Conservation (phyloP, 2,113 vertebrate species). For the Aramus guarauna region DNA sequence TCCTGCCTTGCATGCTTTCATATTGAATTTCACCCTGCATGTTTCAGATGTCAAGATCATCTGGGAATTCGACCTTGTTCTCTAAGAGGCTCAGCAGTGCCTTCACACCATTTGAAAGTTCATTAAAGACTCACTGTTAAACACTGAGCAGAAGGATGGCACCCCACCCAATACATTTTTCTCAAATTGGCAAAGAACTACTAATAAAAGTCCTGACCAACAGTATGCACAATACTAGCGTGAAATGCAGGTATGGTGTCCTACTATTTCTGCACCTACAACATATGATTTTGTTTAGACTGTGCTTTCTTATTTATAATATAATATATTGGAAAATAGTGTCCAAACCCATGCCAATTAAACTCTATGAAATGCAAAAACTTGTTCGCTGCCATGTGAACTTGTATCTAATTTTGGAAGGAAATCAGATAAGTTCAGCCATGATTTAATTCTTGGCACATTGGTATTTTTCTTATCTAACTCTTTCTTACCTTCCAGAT, state of each 20-base stretch:
- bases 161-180: not conserved
- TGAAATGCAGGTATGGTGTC: not conserved
- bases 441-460: not conserved
- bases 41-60: not conserved
- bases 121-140: not conserved
- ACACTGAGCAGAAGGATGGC: not conserved
- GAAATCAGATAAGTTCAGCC: not conserved
- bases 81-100: not conserved
- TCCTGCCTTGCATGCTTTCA: not conserved
- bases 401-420: not conserved
- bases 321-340: not conserved
- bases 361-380: not conserved
- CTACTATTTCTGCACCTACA: not conserved
- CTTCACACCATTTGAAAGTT: not conserved
- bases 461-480: not conserved
- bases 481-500: not conserved
- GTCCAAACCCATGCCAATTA: not conserved
- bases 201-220: not conserved
- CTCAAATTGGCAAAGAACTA: not conserved
- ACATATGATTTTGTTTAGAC: not conserved
- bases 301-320: not conserved
- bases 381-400: not conserved
- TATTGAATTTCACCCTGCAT: not conserved
- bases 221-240: not conserved
- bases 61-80: not conserved